Evolutionary conservation across 35 echinoderm and acorn worm species (phyloP).

Genomic region (Strongylocentrotus purpuratus): DNA sequence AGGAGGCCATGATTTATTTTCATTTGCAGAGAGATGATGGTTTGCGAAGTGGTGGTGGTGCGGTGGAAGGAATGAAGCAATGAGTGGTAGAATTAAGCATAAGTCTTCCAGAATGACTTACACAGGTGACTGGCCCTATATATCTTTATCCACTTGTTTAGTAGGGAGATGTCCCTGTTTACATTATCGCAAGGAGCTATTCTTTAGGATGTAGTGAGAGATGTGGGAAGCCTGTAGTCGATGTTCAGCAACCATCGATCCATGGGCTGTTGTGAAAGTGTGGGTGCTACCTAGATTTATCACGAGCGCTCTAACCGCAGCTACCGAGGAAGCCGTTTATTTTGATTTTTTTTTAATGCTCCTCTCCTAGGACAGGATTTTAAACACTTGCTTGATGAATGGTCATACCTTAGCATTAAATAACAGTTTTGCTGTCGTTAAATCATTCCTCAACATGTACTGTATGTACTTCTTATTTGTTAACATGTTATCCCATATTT

Average conservation of each 20-base stretch:
- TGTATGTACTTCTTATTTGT: no score
- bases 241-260: not conserved
- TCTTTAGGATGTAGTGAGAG: not conserved
- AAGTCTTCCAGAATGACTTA: not conserved
- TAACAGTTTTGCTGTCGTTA: no score
- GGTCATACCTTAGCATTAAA: no score
- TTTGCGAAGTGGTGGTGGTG: not conserved
- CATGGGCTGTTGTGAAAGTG: not conserved
- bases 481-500: no score
- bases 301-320: not conserved
- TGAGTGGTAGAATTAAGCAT: not conserved
- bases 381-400: no score
- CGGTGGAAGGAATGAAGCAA: not conserved
- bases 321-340: not conserved
- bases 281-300: not conserved
- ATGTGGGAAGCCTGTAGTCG: not conserved
- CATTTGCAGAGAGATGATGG: slow-evolving; percentile 1
- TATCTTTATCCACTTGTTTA: not conserved
- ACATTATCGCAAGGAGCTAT: not conserved
- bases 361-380: no score
- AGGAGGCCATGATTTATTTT: slow-evolving; percentile 8
- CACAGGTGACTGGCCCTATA: not conserved
- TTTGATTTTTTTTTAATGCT: no score
- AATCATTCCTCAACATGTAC: no score
- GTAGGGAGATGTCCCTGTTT: not conserved